phyloP scores from a whole-genome alignment of 35 echinoderm and acorn worm genomes.

The Eucidaris tribuloides region DNA sequence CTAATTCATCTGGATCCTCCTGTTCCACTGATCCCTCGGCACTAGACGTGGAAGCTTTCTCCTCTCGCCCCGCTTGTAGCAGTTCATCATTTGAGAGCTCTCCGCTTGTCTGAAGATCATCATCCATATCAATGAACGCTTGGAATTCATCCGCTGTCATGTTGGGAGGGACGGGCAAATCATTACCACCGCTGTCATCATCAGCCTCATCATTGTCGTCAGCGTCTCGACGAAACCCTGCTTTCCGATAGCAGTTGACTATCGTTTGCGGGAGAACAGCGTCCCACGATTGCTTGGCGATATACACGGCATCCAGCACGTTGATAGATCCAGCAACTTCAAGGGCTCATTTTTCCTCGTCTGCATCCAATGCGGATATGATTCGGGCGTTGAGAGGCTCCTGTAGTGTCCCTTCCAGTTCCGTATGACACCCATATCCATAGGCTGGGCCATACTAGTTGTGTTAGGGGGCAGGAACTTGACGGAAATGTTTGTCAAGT shows the following conservation, averaged over 20 bases:
- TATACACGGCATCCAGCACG: not conserved
- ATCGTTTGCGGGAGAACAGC: not conserved
- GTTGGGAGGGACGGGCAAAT: not conserved
- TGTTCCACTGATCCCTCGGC: not conserved
- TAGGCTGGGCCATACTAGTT: not conserved
- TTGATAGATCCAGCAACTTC: not conserved
- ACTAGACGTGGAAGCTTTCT: not conserved
- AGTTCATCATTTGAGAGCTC: not conserved
- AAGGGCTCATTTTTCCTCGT: not conserved
- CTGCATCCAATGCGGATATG: not conserved
- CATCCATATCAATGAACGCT: not conserved
- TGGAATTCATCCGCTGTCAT: slow-evolving; percentile 3
- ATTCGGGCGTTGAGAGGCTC: not conserved
- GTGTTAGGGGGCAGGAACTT: slow-evolving; percentile 4
- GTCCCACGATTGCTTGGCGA: not conserved
- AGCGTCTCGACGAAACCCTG: not conserved
- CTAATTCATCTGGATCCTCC: not conserved
- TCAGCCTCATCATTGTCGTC: not conserved
- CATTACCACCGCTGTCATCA: too few relatives aligned
- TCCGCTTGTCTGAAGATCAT: not conserved
- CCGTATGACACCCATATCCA: slow-evolving; percentile 3
- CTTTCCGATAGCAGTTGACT: not conserved
- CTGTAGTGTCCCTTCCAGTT: slow-evolving; percentile 13
- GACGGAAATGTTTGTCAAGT: not conserved
- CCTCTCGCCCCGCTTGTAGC: not conserved